Percentiles rank a stretch among this genome's conserved stretches.
Conservation (phyloP, 2,888 invertebrate species). For the Drosophila eohydei region DNA sequence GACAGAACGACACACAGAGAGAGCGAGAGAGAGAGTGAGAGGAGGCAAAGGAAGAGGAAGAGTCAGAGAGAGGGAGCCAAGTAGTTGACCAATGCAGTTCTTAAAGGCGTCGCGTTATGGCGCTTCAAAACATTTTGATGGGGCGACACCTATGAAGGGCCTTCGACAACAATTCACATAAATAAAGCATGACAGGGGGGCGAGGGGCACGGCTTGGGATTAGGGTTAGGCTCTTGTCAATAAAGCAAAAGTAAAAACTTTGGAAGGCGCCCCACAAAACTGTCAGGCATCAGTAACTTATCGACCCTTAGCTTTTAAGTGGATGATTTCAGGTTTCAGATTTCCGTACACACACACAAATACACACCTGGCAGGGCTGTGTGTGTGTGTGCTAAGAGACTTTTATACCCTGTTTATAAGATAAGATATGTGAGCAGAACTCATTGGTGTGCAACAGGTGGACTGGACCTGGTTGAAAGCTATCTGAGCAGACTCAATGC, state of each 20-base stretch:
- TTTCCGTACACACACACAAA: conserved; percentile 41
- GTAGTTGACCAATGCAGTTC: conserved; percentile 37
- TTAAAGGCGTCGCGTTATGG: conserved; percentile 30
- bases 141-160: conserved; percentile 27
- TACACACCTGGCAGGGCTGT: conserved; percentile 33
- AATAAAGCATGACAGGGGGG: conserved; percentile 15
- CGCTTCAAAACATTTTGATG: conserved; percentile 29
- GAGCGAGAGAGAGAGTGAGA: not conserved
- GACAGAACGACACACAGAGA: not conserved
- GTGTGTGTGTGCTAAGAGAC: conserved; percentile 11
- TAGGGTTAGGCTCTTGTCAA: conserved; percentile 35
- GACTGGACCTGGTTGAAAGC: too few species aligned
- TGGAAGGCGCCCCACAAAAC: conserved; percentile 62
- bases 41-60: too few species aligned
- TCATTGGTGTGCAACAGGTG: conserved; percentile 2
- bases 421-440: not conserved
- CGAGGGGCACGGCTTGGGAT: not conserved
- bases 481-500: too few species aligned
- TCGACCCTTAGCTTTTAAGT: conserved; percentile 80
- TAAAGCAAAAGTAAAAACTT: conserved; percentile 47
- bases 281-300: conserved; percentile 80
- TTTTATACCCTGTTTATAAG: conserved; percentile 8
- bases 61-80: not conserved
- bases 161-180: conserved; percentile 30
- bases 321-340: conserved; percentile 77